phyloP scores from a whole-genome alignment of 2,113 vertebrate species.

The Otolemur garnettii region DNA sequence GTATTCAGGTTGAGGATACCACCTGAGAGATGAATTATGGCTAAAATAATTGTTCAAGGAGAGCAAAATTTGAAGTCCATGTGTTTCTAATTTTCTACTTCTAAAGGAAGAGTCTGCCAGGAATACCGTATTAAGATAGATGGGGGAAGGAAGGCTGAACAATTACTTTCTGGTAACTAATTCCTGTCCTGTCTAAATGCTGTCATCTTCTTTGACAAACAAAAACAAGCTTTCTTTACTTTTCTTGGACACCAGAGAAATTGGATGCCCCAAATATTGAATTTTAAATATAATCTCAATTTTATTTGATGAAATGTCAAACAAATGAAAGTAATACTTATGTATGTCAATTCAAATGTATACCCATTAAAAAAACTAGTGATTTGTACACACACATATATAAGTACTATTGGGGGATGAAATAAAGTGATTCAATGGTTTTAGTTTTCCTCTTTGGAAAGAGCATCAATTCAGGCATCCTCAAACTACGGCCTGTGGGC shows the following conservation, averaged over 20 bases:
- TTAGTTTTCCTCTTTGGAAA: constrained; percentile 61
- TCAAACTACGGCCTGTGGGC: too few species aligned
- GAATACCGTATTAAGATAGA: not conserved
- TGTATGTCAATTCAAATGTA: not conserved
- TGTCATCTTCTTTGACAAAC: constrained; percentile 5
- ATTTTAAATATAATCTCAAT: constrained; percentile 50
- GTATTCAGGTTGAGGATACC: not conserved
- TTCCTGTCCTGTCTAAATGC: not conserved
- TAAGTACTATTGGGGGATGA: not conserved
- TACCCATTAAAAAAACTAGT: not conserved
- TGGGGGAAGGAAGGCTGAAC: not conserved
- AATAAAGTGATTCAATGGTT: constrained; percentile 12
- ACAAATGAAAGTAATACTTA: not conserved
- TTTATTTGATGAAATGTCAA: constrained; percentile 41
- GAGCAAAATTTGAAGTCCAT: not conserved
- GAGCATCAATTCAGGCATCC: constrained; percentile 53
- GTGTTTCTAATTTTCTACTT: not conserved
- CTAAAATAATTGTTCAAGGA: constrained; percentile 36
- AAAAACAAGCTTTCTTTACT: not conserved
- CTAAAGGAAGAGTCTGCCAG: not conserved
- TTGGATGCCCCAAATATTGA: constrained; percentile 36
- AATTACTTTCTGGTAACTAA: not conserved
- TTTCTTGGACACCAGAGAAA: constrained; percentile 20
- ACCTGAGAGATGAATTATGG: constrained; percentile 24
- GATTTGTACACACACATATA: not conserved